phyloP scores from a whole-genome alignment of 2,888 invertebrate genomes.

The Dascillus cervinus region DNA sequence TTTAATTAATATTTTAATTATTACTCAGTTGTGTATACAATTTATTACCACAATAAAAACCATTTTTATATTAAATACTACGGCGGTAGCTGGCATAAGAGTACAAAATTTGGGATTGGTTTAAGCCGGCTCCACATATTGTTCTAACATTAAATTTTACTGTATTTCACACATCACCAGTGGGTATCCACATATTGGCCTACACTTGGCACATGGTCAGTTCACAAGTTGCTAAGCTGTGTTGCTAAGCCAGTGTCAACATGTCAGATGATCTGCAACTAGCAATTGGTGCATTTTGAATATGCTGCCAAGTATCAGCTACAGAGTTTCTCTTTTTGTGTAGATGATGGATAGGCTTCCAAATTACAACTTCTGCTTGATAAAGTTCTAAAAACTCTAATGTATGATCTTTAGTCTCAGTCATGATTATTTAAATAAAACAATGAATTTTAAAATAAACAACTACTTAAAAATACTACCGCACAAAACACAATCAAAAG shows the following conservation, averaged over 20 bases:
- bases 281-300: background rate
- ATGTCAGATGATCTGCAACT: background rate
- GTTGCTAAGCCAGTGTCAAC: background rate
- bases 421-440: background rate
- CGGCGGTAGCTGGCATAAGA: too few relatives aligned
- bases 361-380: background rate
- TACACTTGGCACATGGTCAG: background rate
- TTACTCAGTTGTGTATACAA: too few relatives aligned
- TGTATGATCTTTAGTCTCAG: background rate
- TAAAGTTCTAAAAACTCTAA: conserved; percentile 1
- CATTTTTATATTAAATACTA: too few relatives aligned
- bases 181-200: conserved; percentile 1
- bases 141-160: too few relatives aligned
- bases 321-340: background rate
- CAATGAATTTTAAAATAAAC: background rate
- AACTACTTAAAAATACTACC: conserved; percentile 1
- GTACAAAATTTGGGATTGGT: too few relatives aligned
- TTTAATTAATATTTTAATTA: too few relatives aligned
- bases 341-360: background rate
- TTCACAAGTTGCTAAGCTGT: background rate
- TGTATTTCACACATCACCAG: background rate
- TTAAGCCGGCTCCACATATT: too few relatives aligned
- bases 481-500: too few relatives aligned
- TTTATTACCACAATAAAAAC: too few relatives aligned
- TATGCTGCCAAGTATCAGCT: conserved; percentile 1